Evolutionary conservation across 2,113 vertebrate genomes (phyloP).

Genomic region (Ondatra zibethicus): DNA sequence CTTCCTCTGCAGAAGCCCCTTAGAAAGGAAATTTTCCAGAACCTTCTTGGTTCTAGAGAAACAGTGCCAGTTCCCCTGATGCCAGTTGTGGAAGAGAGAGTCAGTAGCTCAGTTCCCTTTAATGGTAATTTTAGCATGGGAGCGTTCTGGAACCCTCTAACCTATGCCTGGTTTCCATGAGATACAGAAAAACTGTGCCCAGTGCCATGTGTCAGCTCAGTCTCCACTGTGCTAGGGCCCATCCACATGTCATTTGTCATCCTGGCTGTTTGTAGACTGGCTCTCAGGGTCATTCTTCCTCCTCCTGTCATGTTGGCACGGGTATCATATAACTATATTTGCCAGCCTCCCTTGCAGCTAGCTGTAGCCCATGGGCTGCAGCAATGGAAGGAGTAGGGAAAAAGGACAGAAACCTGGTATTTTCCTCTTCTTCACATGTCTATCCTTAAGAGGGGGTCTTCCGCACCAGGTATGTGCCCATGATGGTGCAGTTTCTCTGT

Average conservation of each 20-base stretch:
- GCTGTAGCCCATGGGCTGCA: not conserved
- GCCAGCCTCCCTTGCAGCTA: not conserved
- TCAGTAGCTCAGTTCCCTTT: not conserved
- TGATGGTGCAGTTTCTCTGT: not conserved
- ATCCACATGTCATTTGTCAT: too few relatives aligned
- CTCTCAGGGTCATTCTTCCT: not conserved
- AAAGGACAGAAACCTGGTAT: not conserved
- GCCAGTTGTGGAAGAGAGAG: not conserved
- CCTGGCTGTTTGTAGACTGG: accelerated
- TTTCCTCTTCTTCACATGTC: too few relatives aligned
- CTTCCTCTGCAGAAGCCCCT: not conserved
- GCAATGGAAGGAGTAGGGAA: too few relatives aligned
- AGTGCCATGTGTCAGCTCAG: accelerated
- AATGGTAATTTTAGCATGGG: not conserved
- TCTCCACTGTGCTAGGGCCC: not conserved
- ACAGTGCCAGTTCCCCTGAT: accelerated
- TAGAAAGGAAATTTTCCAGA: not conserved
- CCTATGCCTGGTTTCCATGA: not conserved
- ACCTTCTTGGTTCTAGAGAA: not conserved
- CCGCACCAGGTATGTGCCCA: not conserved
- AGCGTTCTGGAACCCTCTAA: not conserved
- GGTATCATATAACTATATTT: not conserved
- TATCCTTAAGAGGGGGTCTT: too few relatives aligned
- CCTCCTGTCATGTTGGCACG: not conserved
- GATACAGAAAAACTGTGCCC: not conserved